Percentiles rank a stretch among this genome's conserved stretches.
Evolutionary conservation across 2,888 invertebrate species (phyloP).

Genomic region (Drosophila prolongata): DNA sequence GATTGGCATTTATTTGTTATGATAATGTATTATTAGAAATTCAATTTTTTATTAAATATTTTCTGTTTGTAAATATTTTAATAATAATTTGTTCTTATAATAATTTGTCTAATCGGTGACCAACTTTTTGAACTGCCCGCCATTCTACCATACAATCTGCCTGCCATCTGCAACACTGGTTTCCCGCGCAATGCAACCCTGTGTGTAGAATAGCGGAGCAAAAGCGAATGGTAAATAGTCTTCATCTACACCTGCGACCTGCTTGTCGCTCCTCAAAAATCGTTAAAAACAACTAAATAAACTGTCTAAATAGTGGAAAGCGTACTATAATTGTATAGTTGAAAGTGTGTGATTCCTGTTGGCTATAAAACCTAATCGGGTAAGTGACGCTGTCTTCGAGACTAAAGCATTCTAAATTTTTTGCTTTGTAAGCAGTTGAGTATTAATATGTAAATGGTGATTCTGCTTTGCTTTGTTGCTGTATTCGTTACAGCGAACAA

Average conservation of each 20-base stretch:
- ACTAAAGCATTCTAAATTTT: slow-evolving; percentile 6
- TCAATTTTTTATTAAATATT: neutral
- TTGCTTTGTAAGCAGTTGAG: slow-evolving; percentile 31
- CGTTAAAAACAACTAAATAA: slow-evolving; percentile 21
- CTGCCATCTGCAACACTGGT: neutral
- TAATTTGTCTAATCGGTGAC: slow-evolving; percentile 4
- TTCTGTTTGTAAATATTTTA: too few relatives aligned
- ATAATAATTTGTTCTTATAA: too few relatives aligned
- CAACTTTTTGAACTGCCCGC: slow-evolving; percentile 11
- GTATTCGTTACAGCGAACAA: slow-evolving; percentile 58
- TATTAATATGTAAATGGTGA: slow-evolving; percentile 28
- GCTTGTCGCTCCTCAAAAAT: slow-evolving; percentile 37
- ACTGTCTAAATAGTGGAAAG: slow-evolving; percentile 5
- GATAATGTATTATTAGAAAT: neutral
- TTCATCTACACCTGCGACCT: slow-evolving; percentile 67
- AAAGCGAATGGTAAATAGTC: slow-evolving; percentile 67
- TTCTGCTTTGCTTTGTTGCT: slow-evolving; percentile 44
- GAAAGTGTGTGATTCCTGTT: neutral
- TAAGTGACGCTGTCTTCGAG: slow-evolving; percentile 21
- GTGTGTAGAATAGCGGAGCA: slow-evolving; percentile 72
- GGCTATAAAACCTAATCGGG: slow-evolving; percentile 5
- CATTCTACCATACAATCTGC: neutral
- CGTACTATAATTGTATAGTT: neutral
- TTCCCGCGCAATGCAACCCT: slow-evolving; percentile 54
- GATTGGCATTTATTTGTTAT: too few relatives aligned